These are phyloP conservation scores for Poeciliopsis turneri DNA, from an alignment of 2,797 vertebrate species.

Conservation along the genomic window DNA sequence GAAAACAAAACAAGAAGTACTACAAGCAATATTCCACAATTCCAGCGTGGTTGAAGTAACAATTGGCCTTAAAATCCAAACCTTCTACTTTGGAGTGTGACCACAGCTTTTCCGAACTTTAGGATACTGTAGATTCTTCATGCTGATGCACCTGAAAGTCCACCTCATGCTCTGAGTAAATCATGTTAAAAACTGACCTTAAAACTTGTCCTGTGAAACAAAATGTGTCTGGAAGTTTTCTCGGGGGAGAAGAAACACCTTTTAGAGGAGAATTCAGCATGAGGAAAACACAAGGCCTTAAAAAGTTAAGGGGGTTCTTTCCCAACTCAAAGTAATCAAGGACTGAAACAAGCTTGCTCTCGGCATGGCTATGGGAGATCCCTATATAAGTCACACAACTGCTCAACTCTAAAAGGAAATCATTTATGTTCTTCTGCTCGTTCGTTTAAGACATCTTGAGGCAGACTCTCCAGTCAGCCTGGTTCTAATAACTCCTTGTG, in stretches of 20 bases:
- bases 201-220: constrained; percentile 63
- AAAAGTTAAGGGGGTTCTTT: constrained; percentile 44
- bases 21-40: constrained; percentile 80
- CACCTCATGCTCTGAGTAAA: constrained; percentile 62
- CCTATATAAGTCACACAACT: constrained; percentile 65
- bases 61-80: constrained; percentile 70
- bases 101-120: constrained; percentile 70
- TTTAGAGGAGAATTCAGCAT: constrained; percentile 54
- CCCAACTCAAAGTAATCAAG: constrained; percentile 58
- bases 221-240: constrained; percentile 45
- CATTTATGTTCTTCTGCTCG: constrained; percentile 62
- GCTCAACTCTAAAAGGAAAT: constrained; percentile 69
- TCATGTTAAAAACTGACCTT: constrained; percentile 76
- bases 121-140: constrained; percentile 71
- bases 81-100: constrained; percentile 64
- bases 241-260: constrained; percentile 54
- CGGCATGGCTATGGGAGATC: constrained; percentile 58
- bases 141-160: constrained; percentile 60
- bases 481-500: constrained; percentile 28
- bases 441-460: constrained; percentile 40
- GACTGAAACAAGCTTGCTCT: constrained; percentile 53
- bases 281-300: constrained; percentile 60
- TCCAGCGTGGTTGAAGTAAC: constrained; percentile 83
- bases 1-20: constrained; percentile 68
- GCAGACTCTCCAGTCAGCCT: constrained; percentile 34